Evolutionary conservation across 2,888 invertebrate genomes (phyloP).

Genomic region (Tetranychus piercei): DNA sequence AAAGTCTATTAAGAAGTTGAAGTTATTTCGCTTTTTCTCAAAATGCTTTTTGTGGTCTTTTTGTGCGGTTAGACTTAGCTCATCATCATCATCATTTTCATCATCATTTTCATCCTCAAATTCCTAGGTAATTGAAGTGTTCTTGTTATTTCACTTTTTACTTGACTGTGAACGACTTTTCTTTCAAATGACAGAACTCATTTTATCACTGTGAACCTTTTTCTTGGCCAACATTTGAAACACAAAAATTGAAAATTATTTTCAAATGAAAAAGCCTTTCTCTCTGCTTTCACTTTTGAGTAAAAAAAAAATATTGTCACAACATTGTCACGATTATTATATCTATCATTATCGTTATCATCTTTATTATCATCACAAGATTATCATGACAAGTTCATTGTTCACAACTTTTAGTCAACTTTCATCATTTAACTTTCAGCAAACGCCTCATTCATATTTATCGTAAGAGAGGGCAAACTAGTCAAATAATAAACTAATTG

Average conservation of each 20-base stretch:
- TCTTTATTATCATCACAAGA: background rate
- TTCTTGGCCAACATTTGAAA: no score
- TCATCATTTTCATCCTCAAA: background rate
- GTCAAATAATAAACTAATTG: background rate
- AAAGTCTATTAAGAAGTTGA: background rate
- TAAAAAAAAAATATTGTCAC: background rate
- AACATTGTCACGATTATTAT: background rate
- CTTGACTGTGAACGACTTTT: background rate
- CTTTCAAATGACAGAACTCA: background rate
- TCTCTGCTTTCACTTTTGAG: background rate
- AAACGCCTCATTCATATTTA: no score
- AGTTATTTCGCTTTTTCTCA: background rate
- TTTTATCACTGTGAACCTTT: background rate
- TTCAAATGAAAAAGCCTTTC: background rate
- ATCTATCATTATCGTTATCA: background rate
- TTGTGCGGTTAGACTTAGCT: background rate
- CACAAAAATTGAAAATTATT: no score
- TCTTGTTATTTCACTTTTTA: background rate
- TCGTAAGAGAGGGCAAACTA: background rate
- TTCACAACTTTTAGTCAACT: no score
- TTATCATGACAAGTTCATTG: no score
- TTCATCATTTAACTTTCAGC: no score
- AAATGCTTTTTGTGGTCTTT: background rate
- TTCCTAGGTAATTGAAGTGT: background rate
- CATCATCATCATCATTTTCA: background rate